Conservation (phyloP, 2,113 vertebrate genomes). For the Dicaeum eximium region DNA sequence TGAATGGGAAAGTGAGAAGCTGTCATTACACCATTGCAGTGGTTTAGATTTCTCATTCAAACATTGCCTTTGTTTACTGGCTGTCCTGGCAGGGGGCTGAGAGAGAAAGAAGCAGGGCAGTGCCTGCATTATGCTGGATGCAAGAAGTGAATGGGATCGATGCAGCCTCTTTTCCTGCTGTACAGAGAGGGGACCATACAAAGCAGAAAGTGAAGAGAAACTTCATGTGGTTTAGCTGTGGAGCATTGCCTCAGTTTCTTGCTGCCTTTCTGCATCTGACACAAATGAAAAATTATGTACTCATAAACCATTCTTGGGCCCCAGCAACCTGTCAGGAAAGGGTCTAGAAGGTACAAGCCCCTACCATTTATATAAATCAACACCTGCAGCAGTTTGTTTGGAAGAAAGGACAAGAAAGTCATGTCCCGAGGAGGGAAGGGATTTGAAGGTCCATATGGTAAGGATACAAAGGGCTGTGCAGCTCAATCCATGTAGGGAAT, state of each 20-base stretch:
- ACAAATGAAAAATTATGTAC: neutral
- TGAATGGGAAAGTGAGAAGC: neutral
- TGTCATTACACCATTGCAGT: rapidly evolving
- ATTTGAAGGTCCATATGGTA: neutral
- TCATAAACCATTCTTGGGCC: neutral
- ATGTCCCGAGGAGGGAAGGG: neutral
- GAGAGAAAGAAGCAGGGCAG: neutral
- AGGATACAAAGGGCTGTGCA: neutral
- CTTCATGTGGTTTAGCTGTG: neutral
- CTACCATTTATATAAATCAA: neutral
- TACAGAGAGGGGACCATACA: neutral
- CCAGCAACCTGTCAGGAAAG: neutral
- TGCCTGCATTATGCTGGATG: neutral
- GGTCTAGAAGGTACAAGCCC: neutral
- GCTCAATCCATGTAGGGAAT: neutral
- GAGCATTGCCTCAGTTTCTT: neutral
- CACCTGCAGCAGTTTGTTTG: neutral
- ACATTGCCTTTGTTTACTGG: rapidly evolving
- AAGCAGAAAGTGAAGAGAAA: neutral
- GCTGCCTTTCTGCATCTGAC: neutral
- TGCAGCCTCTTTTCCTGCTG: neutral
- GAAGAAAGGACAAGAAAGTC: neutral
- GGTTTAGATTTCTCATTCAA: neutral
- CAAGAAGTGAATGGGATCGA: neutral
- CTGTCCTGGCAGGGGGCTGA: neutral